Evolutionary conservation across 2,888 invertebrate species (phyloP), one percentile per base, ranked within the genome.

Genomic region (Argynnis bischoffii): DNA sequence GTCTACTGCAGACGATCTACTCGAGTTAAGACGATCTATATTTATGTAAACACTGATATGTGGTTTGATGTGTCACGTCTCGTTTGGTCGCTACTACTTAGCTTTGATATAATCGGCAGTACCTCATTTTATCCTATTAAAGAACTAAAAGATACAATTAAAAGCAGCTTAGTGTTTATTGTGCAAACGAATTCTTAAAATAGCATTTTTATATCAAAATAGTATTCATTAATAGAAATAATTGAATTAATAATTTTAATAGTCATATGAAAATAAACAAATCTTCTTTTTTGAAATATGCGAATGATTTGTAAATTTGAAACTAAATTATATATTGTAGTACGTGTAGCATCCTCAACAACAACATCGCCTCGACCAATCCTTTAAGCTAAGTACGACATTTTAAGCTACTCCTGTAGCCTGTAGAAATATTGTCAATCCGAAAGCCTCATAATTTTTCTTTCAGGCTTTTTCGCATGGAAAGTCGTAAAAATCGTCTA

Each of bases 21-120:
- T 76, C 74, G 72, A 76, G 75, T 78, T 77, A 81, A 77, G 82
- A 81, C 78, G 77, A 82, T 77, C 80, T 76, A 82, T 81, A 78
- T 79, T 77, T 79, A 61, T 61, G 6, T 51, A 41, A 85, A 85
- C 83, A 82, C 83, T 92, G 92, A 92, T 92, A 92, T 92, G 92
- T 92, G 85, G 85, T 76, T 85, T 92, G 92, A 92, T 92, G 92
- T 92, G 92, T 90, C 81, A 86, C 86, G 89, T 90, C 80, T 81
- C 77, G 80, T 77, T 91, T 90, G 90, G 91, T 91, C 90, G 79
- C 81, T 80, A 77, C 81, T 79, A 74, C 66, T 77, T 80, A 73
- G 72, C 79, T 70, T 70, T 76, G 73, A 78, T 79, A 79, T 77
- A 63, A 26, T 77, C 77, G 78, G 77, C 78, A 77, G 76, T 79